Base-by-base conservation (phyloP, 2,797 vertebrate genomes). In the Centroberyx gerrardi region DNA sequence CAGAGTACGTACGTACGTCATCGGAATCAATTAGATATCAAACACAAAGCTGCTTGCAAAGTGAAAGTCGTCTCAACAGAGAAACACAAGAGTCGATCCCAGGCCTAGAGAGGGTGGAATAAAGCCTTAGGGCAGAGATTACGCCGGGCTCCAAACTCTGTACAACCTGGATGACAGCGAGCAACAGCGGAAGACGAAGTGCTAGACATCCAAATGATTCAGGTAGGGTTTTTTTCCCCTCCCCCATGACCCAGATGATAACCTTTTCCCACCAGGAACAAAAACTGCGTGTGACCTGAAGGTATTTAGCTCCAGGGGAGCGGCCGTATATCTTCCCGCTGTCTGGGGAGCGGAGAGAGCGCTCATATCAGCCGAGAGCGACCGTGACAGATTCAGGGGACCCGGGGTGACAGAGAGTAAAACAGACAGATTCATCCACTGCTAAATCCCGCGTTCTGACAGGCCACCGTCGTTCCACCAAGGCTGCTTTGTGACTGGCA, bases 361-460 rank as follows among this genome's bases (percentile, higher is more conserved):
- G 52, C 17, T 72, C 62, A 67, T 55, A 22, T 74, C 51, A 59
- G 22, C 61, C 5, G 60, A 68, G 51, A 81, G 52, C 59, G 38
- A 63, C 38, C 58, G 0, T 62, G 80, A 81, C 81, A 70, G 74
- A 73, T 66, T 74, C 42, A 13, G 48, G 12, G 49, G 49, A 73
- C 36, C 40, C 0, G 44, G 64, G 63, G 61, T 74, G 75, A 81
- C 6, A 5, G 53, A 8, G 36, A 72, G 33, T 62, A 14, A 82
- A 76, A 55, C 61, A 65, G 69, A 82, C 80, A 67, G 64, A 73
- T 69, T 63, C 36, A 72, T 80, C 58, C 13, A 0, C 67, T 14
- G 52, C 36, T 74, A 62, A 81, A 72, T 63, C 55, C 62, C 3
- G 4, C 29, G 7, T 63, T 49, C 52, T 3, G 68, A 82, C 64